Percentiles rank a stretch among this genome's conserved stretches.
Conservation (phyloP, 2,113 vertebrate genomes). For the Ascaphus truei region DNA sequence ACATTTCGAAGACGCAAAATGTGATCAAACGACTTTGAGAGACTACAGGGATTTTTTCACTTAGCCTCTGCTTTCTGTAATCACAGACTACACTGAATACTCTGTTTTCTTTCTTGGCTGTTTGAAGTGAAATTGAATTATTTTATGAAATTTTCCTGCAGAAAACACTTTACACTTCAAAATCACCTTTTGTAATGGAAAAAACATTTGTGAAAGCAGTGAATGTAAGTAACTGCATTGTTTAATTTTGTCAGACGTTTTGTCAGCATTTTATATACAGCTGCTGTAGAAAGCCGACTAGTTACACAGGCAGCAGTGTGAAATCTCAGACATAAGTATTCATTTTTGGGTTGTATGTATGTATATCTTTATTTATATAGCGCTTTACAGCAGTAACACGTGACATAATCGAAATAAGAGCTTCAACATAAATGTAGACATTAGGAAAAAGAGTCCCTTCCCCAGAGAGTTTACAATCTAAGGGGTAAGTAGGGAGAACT, state of each 20-base stretch:
- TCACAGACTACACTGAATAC: background rate
- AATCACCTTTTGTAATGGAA: background rate
- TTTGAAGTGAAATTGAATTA: conserved; percentile 35
- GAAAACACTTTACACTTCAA: conserved; percentile 41
- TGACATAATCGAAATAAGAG: too few relatives aligned
- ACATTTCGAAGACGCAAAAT: conserved; percentile 32
- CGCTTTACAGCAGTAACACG: too few relatives aligned
- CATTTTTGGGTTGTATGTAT: background rate
- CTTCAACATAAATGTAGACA: too few relatives aligned
- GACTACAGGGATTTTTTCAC: conserved; percentile 33
- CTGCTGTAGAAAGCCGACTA: background rate
- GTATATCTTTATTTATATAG: too few relatives aligned
- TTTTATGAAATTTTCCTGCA: conserved; percentile 42
- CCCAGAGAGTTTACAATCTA: too few relatives aligned
- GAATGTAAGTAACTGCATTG: background rate
- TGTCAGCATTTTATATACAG: background rate
- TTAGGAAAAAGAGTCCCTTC: too few relatives aligned
- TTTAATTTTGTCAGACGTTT: background rate
- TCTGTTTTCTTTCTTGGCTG: background rate
- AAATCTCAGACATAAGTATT: background rate
- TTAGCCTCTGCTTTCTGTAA: background rate
- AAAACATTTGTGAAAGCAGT: background rate
- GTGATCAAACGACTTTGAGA: conserved; percentile 27
- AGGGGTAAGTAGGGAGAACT: too few relatives aligned
- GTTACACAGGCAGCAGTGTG: background rate